phyloP scores from a whole-genome alignment of 2,797 vertebrate genomes.

The Setipinna tenuifilis region DNA sequence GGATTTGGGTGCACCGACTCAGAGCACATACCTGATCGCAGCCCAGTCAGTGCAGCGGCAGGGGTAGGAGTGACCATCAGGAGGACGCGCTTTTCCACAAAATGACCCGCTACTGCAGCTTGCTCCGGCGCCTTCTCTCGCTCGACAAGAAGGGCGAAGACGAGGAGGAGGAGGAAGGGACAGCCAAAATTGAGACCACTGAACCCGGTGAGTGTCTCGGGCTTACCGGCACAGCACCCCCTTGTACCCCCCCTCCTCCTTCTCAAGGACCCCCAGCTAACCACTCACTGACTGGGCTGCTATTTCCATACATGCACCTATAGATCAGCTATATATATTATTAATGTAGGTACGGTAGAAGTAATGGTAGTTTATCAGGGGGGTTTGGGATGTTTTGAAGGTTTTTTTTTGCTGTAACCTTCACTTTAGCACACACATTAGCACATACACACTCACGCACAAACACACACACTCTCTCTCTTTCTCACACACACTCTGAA shows the following conservation, averaged over 20 bases:
- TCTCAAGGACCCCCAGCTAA: not conserved
- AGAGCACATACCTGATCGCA: not conserved
- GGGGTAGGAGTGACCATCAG: not conserved
- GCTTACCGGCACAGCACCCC: not conserved
- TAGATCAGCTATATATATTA: too few relatives aligned
- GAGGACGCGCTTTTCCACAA: not conserved
- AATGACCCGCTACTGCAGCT: constrained; percentile 56
- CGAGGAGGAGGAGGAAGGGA: constrained; percentile 52
- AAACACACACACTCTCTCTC: not conserved
- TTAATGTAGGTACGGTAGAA: not conserved
- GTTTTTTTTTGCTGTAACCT: not conserved
- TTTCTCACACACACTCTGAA: not conserved
- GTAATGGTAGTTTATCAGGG: not conserved
- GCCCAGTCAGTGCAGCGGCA: not conserved
- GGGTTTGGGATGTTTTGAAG: not conserved
- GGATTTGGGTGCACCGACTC: not conserved
- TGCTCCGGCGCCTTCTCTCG: constrained; percentile 52
- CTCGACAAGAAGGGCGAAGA: constrained; percentile 50
- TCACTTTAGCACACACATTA: not conserved
- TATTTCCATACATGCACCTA: not conserved
- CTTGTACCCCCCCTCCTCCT: not conserved
- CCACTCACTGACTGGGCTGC: not conserved
- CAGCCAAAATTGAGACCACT: constrained; percentile 33
- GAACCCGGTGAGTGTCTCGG: constrained; percentile 51
- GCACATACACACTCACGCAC: not conserved